Evolutionary conservation across 1,140 invertebrate species (phyloP), one percentile per base, ranked within the genome.

Genomic region (Cydia splendana): DNA sequence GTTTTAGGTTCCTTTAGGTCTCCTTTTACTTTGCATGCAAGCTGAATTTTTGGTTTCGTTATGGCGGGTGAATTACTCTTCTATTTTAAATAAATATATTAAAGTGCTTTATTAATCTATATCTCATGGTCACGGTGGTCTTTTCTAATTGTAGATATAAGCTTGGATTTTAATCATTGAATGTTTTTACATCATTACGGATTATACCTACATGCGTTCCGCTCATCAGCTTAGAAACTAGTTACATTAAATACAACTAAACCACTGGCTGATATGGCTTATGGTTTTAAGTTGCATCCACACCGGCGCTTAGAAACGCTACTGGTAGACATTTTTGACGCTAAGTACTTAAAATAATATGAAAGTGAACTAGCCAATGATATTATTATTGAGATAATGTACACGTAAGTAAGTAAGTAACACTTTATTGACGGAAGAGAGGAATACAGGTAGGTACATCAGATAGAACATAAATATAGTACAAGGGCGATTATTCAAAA

Each of bases 241-340:
- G 67, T 71, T 71, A 34, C 65, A 71, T 71, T 71, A 69, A 65
- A 69, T 69, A 34, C 67, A 18, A 38, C 15, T 71, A n/a, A 71
- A 12, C 38, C 65, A 15, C 67, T 42, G 15, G 9, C 65, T 69
- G 13, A 69, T 28, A 28, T 34, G n/a, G 13, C 28, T 67, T 67
- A n/a, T n/a, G 28, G 13, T 67, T 34, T 67, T 34, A 67, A 34
- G 57, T 62, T 62, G 57, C 18, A 20, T 24, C 57, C 1, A 62
- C 20, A 62, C 57, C 0, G 20, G 57, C 18, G 57, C 2, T 62
- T 10, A 10, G 2, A 24, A 62, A 62, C 57, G 57, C 57, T 62
- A 9, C 18, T 10, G n/a, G 12, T 45, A 45, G 10, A n/a, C 48
- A 6, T 62, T 62, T 20, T 62, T 20, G 1, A 53, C n/a, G 48